phyloP scores from a whole-genome alignment of 2,113 vertebrate species.

The Notarius lentiginosus region DNA sequence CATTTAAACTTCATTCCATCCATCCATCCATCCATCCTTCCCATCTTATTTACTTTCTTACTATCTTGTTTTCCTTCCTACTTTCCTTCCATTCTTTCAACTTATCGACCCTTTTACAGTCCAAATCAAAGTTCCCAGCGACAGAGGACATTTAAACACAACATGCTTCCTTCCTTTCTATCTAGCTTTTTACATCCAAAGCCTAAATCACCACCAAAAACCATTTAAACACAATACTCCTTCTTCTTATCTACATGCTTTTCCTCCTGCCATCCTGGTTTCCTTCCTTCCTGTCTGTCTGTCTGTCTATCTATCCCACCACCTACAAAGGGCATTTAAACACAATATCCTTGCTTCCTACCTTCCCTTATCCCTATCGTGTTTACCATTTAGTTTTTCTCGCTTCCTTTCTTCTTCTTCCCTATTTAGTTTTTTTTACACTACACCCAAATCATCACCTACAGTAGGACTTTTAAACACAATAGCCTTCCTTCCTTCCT shows the following conservation, averaged over 20 bases:
- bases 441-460: too few species aligned
- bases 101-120: neutral
- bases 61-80: neutral
- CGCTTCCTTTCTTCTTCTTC: too few species aligned
- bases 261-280: neutral
- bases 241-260: neutral
- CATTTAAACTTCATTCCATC: neutral
- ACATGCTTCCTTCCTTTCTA: neutral
- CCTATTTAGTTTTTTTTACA: too few species aligned
- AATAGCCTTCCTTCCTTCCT: too few species aligned
- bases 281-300: neutral
- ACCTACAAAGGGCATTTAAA: too few species aligned
- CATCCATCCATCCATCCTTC: neutral
- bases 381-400: too few species aligned
- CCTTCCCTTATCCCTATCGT: too few species aligned
- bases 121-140: neutral
- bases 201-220: neutral
- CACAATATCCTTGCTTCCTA: too few species aligned
- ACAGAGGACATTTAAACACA: neutral
- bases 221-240: neutral
- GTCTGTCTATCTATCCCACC: too few species aligned
- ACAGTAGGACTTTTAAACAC: too few species aligned
- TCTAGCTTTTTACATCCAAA: too few species aligned
- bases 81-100: neutral
- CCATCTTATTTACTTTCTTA: neutral